These are phyloP conservation scores for Geopemphigus sp. DNA, from an alignment of 1,140 invertebrate genomes.

Conservation along the genomic window DNA sequence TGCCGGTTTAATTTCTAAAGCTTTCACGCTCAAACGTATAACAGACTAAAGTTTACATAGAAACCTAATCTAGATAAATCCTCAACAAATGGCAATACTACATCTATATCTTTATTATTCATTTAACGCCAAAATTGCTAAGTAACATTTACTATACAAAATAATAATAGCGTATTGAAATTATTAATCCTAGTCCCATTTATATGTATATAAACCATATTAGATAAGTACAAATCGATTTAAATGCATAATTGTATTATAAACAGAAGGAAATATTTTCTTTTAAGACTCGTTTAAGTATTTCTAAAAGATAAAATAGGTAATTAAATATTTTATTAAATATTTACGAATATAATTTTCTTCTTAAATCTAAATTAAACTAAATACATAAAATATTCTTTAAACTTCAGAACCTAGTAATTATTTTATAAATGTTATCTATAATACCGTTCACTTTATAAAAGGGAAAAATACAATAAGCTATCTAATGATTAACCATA, in stretches of 20 bases:
- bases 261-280: neutral
- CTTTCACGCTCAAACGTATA: neutral
- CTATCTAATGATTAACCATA: neutral
- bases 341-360: neutral
- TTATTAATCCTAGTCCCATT: neutral
- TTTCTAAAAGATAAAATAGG: neutral
- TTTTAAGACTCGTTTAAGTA: neutral
- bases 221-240: neutral
- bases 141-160: neutral
- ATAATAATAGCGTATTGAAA: neutral
- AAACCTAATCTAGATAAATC: neutral
- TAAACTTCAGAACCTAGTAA: neutral
- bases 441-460: neutral
- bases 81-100: neutral
- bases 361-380: neutral
- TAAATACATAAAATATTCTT: neutral
- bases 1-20: neutral
- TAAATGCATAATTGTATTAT: neutral
- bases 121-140: neutral
- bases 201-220: neutral
- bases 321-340: neutral
- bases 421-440: neutral
- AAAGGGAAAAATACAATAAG: neutral
- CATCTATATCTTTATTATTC: neutral
- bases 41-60: neutral